Evolutionary conservation across 2,888 invertebrate species (phyloP).

Genomic region (Eristalis tenax): DNA sequence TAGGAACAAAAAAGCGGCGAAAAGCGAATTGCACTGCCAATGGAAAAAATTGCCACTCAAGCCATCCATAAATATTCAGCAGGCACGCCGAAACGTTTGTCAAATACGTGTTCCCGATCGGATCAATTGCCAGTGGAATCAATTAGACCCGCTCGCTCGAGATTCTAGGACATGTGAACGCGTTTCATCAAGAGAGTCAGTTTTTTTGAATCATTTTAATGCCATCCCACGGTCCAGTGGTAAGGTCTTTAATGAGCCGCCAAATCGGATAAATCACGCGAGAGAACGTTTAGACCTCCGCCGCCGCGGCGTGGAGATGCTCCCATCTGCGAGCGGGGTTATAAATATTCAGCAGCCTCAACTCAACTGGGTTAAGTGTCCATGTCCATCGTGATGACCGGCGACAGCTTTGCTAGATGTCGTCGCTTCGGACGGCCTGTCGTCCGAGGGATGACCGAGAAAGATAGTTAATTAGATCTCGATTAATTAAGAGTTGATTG

Average conservation of each 20-base stretch:
- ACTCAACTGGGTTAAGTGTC: constrained; percentile 19
- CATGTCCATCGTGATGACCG: constrained; percentile 6
- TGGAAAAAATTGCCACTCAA: neutral
- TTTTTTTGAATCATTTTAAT: neutral
- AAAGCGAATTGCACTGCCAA: neutral
- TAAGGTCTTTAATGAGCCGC: constrained; percentile 1
- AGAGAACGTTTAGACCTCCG: constrained; percentile 21
- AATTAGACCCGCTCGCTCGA: constrained; percentile 3
- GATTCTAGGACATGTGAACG: neutral
- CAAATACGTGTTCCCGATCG: constrained; percentile 55
- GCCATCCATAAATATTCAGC: constrained; percentile 52
- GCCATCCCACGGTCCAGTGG: neutral
- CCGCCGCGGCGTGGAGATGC: constrained; percentile 6
- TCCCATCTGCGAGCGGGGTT: neutral
- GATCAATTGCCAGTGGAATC: constrained; percentile 45
- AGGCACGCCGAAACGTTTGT: constrained; percentile 32
- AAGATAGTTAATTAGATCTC: constrained; percentile 17
- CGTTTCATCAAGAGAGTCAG: neutral
- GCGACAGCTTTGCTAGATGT: neutral
- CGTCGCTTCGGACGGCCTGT: neutral
- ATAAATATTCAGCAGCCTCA: constrained; percentile 22
- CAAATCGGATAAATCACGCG: constrained; percentile 39
- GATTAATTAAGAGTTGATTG: constrained; percentile 24
- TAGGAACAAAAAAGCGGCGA: neutral
- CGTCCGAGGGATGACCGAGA: neutral